Evolutionary conservation across 2,113 vertebrate species (phyloP).

Genomic region (Eurypyga helias): DNA sequence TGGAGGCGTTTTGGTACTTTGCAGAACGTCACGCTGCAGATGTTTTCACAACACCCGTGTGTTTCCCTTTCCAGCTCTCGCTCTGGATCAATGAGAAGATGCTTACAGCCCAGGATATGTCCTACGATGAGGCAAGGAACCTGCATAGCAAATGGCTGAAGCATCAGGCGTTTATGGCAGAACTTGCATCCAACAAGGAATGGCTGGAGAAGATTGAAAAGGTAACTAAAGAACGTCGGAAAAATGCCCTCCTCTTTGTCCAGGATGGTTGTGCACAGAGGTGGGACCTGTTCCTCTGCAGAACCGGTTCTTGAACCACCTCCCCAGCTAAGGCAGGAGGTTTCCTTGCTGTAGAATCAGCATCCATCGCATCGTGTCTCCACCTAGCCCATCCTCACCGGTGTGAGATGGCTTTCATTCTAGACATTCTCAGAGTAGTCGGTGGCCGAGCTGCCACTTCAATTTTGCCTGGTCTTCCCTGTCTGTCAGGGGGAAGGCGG

Average conservation of each 20-base stretch:
- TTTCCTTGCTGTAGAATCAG: not conserved
- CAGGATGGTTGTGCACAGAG: not conserved
- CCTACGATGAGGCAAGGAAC: conserved; percentile 98
- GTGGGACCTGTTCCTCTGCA: not conserved
- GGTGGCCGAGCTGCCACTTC: not conserved
- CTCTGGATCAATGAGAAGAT: conserved; percentile 99
- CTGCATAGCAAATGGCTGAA: conserved; percentile 97
- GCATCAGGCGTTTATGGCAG: conserved; percentile 96
- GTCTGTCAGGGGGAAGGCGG: not conserved
- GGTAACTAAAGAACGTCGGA: conserved; percentile 62
- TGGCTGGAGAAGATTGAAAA: conserved; percentile 99
- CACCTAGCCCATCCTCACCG: not conserved
- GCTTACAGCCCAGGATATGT: conserved; percentile 98
- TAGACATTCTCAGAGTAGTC: not conserved
- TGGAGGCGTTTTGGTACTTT: not conserved
- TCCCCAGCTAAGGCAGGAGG: not conserved
- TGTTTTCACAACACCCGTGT: not conserved
- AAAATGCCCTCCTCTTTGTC: not conserved
- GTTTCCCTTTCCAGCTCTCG: conserved; percentile 81
- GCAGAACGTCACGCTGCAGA: not conserved
- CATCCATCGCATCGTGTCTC: not conserved
- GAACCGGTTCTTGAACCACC: not conserved
- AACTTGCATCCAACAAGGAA: conserved; percentile 97
- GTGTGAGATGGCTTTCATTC: not conserved
- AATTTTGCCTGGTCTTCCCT: not conserved